phyloP scores from a whole-genome alignment of 2,888 invertebrate genomes.

The Drosophila prolongata region DNA sequence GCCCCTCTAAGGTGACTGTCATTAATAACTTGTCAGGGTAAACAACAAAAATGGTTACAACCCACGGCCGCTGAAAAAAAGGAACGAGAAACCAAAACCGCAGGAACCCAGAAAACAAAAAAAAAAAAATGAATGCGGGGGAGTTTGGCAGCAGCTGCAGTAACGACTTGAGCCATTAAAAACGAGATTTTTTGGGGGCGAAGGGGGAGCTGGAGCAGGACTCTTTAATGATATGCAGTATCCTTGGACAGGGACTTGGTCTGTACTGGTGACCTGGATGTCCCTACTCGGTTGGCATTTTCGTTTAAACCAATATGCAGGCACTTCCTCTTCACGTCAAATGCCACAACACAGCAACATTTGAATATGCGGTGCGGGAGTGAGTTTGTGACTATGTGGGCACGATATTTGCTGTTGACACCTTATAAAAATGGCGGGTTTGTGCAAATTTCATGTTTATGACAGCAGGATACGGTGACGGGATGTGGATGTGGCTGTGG shows the following conservation, averaged over 20 bases:
- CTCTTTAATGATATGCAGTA: slow-evolving; percentile 62
- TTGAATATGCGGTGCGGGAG: slow-evolving; percentile 36
- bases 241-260: slow-evolving; percentile 28
- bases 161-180: slow-evolving; percentile 80
- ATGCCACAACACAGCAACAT: slow-evolving; percentile 57
- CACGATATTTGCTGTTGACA: slow-evolving; percentile 70
- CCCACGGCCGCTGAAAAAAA: background rate
- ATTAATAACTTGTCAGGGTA: slow-evolving; percentile 64
- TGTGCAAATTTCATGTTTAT: slow-evolving; percentile 80
- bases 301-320: slow-evolving; percentile 70
- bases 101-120: slow-evolving; percentile 4
- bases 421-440: slow-evolving; percentile 79
- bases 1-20: slow-evolving; percentile 60
- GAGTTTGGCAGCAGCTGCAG: slow-evolving; percentile 63
- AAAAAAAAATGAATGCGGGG: slow-evolving; percentile 1
- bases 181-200: slow-evolving; percentile 37
- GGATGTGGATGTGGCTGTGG: slow-evolving; percentile 7
- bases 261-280: slow-evolving; percentile 28
- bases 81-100: slow-evolving; percentile 11
- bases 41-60: slow-evolving; percentile 33
- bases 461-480: slow-evolving; percentile 64
- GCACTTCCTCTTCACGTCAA: slow-evolving; percentile 57
- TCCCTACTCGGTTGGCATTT: slow-evolving; percentile 32
- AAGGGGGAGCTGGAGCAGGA: slow-evolving; percentile 10
- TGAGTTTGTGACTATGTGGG: slow-evolving; percentile 16